These are phyloP conservation scores for Isichthys henryi DNA, from an alignment of 2,113 vertebrate species.

Conservation along the genomic window DNA sequence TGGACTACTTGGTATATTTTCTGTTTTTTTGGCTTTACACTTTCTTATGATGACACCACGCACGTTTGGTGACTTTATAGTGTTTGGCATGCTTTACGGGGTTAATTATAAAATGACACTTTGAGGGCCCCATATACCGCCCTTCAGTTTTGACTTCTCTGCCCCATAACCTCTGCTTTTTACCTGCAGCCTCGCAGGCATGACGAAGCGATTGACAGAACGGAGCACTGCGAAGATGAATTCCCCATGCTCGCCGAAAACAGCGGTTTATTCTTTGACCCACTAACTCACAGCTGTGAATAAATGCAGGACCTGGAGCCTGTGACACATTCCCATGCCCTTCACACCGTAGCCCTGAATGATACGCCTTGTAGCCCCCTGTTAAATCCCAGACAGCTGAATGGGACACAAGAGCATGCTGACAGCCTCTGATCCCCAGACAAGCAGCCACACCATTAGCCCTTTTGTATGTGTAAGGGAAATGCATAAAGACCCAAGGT, in stretches of 20 bases:
- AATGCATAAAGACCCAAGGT: not conserved
- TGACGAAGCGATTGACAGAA: not conserved
- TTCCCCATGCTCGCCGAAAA: not conserved
- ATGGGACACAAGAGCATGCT: not conserved
- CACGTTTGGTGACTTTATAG: not conserved
- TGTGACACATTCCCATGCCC: not conserved
- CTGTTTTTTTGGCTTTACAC: not conserved
- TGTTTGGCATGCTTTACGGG: too few relatives aligned
- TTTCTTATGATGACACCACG: not conserved
- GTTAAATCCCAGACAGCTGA: not conserved
- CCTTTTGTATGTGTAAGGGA: not conserved
- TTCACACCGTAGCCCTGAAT: not conserved
- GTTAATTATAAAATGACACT: not conserved
- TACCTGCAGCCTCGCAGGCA: not conserved
- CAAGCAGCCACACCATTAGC: not conserved
- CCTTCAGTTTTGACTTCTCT: not conserved
- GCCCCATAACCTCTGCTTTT: too few relatives aligned
- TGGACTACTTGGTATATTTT: not conserved
- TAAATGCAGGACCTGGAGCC: not conserved
- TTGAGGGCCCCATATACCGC: not conserved
- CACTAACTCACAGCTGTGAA: not conserved
- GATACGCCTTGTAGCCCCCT: not conserved
- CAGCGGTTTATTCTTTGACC: not conserved
- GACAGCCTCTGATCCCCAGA: conserved; percentile 6
- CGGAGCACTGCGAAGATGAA: not conserved